Evolutionary conservation across 2,797 vertebrate genomes (phyloP), one percentile per base, ranked within the genome.

Genomic region (Mormyrops boulengeri): DNA sequence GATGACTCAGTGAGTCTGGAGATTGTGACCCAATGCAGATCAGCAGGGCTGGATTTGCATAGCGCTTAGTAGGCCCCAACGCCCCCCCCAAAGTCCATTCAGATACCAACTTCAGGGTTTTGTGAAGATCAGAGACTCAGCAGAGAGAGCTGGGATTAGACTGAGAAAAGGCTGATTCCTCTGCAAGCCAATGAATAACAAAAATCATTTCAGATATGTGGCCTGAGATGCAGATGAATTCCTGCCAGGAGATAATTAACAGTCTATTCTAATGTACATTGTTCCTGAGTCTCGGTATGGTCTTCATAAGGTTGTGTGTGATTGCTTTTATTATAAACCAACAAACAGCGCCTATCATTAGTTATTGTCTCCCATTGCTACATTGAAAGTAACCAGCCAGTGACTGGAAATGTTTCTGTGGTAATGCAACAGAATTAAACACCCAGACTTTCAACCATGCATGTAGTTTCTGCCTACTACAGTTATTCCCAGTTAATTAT

Each of bases 21-120:
- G 93, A 92, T 91, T 82, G 69, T 82, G 22, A 50, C 41, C 19
- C 30, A 89, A 47, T 88, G 44, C 17, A 77, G 82, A 90, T 88
- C 92, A 30, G 90, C 62, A 30, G 88, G n/a, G 2, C 66, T 17
- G 30, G 88, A 90, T 94, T 91, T 92, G 89, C 90, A 92, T 90
- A 85, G 34, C 50, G 89, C 86, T 92, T 38, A 90, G 38, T 80
- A 89, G 57, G 52, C n/a, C 19, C 55, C 55, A n/a, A 53, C 34
- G 47, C 90, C 88, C 57, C 89, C 89, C 87, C 50, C 89, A 19
- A 60, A n/a, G 11, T 86, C 91, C 90, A 66, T 89, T 89, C 44
- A 85, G 41, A 30, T n/a, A 17, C 17, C 82, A 66, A 17, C 60
- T 66, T 26, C 22, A 41, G n/a, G 53, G 22, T 62, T 66, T 87